Percentiles rank a stretch among this genome's conserved stretches.
These are phyloP conservation scores for Elachura formosa DNA, from an alignment of 2,113 vertebrate genomes.

Conservation along the genomic window DNA sequence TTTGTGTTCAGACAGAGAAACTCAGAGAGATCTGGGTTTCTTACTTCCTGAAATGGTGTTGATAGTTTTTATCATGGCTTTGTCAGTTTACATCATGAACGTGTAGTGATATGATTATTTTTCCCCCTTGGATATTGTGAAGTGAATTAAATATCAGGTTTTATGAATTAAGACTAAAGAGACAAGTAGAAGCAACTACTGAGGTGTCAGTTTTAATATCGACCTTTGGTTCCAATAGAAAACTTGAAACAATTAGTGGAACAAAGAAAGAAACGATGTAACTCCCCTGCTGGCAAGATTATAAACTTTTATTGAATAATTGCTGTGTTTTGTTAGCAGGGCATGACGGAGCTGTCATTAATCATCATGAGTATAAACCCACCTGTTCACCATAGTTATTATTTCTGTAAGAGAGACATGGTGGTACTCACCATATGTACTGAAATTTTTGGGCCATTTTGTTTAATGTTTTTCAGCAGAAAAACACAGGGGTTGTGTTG, in stretches of 20 bases:
- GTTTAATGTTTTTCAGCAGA: not conserved
- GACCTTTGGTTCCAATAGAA: not conserved
- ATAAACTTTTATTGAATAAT: not conserved
- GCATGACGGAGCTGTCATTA: not conserved
- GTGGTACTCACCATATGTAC: fast-evolving
- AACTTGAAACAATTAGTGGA: not conserved
- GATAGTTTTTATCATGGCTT: not conserved
- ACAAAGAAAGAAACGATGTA: not conserved
- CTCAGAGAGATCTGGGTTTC: not conserved
- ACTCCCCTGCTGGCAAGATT: not conserved
- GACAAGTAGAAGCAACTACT: not conserved
- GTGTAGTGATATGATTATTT: not conserved
- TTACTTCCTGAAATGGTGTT: not conserved
- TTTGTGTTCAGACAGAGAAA: not conserved
- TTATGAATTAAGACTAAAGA: not conserved
- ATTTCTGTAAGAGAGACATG: not conserved
- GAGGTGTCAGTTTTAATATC: not conserved
- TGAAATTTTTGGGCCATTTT: not conserved
- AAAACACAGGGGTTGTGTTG: not conserved
- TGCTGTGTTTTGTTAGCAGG: not conserved
- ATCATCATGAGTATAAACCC: not conserved
- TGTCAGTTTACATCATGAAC: not conserved
- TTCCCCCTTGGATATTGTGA: not conserved
- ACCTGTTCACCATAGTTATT: not conserved
- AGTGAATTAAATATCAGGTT: not conserved